Conservation (phyloP, 2,888 invertebrate species). For the Thera britannica region DNA sequence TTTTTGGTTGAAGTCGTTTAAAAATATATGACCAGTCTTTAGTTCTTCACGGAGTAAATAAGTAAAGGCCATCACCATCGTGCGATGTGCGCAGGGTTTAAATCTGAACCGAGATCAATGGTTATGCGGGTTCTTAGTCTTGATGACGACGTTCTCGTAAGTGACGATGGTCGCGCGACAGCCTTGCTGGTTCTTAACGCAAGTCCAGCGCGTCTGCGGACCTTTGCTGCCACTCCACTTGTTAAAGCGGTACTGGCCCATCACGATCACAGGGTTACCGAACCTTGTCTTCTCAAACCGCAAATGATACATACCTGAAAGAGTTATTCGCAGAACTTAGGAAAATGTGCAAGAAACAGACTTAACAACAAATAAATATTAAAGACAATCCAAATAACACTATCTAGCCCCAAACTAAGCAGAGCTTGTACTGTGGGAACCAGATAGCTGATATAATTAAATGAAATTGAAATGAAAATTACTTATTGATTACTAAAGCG, state of each 20-base stretch:
- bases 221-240: conserved; percentile 62
- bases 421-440: no score
- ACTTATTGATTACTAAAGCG: no score
- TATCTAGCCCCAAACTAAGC: no score
- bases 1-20: no score
- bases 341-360: background rate
- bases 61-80: no score
- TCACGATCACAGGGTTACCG: conserved; percentile 69
- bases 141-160: conserved; percentile 56
- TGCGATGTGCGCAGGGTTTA: no score
- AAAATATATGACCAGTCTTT: no score
- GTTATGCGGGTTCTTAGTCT: conserved; percentile 54
- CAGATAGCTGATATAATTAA: no score
- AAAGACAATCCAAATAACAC: no score
- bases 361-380: no score
- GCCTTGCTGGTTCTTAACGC: conserved; percentile 62
- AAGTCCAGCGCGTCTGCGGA: conserved; percentile 60
- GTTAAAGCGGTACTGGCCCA: conserved; percentile 62
- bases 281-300: conserved; percentile 57
- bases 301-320: conserved; percentile 27
- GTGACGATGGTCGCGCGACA: conserved; percentile 65
- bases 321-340: background rate
- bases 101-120: conserved; percentile 38
- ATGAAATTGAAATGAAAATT: no score
- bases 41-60: no score